Percentiles rank a stretch among this genome's conserved stretches.
Evolutionary conservation across 2,113 vertebrate species (phyloP).

Genomic region (Nerophis ophidion): DNA sequence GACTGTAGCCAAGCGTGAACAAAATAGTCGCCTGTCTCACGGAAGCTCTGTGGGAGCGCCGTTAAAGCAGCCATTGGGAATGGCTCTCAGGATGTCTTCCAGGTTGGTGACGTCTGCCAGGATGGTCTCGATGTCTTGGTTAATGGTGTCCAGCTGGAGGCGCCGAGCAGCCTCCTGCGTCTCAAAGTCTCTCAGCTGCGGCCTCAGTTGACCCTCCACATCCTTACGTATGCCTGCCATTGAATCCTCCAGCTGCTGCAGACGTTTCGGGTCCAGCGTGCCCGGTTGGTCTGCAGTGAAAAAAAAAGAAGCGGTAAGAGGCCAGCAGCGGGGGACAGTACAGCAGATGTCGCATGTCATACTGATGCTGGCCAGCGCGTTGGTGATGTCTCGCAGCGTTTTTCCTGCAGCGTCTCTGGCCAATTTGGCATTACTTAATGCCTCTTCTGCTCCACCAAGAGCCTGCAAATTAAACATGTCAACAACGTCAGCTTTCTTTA

Average conservation of each 20-base stretch:
- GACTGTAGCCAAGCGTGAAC: neutral
- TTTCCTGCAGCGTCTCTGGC: slow-evolving; percentile 60
- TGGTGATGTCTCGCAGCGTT: slow-evolving; percentile 61
- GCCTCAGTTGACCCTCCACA: slow-evolving; percentile 64
- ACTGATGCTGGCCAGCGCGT: slow-evolving; percentile 76
- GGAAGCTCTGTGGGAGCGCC: slow-evolving; percentile 77
- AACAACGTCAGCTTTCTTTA: neutral
- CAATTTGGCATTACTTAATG: slow-evolving; percentile 52
- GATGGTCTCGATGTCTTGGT: slow-evolving; percentile 75
- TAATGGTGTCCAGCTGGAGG: slow-evolving; percentile 52
- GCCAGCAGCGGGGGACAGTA: neutral
- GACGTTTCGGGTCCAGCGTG: slow-evolving; percentile 62
- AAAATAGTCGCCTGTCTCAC: slow-evolving; percentile 51
- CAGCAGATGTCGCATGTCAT: slow-evolving; percentile 14
- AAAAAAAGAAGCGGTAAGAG: neutral
- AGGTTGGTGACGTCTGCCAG: slow-evolving; percentile 83
- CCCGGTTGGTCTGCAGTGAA: slow-evolving; percentile 64
- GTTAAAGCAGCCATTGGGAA: slow-evolving; percentile 84
- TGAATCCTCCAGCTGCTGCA: slow-evolving; percentile 58
- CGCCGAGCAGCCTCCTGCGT: slow-evolving; percentile 63
- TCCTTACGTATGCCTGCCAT: slow-evolving; percentile 49
- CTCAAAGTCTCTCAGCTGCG: slow-evolving; percentile 68
- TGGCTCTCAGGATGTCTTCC: slow-evolving; percentile 71
- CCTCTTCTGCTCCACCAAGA: slow-evolving; percentile 19
- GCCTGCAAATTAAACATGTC: slow-evolving; percentile 38